Evolutionary conservation across 2,797 vertebrate species (phyloP).

Genomic region (Euphonia xanthogaster): DNA sequence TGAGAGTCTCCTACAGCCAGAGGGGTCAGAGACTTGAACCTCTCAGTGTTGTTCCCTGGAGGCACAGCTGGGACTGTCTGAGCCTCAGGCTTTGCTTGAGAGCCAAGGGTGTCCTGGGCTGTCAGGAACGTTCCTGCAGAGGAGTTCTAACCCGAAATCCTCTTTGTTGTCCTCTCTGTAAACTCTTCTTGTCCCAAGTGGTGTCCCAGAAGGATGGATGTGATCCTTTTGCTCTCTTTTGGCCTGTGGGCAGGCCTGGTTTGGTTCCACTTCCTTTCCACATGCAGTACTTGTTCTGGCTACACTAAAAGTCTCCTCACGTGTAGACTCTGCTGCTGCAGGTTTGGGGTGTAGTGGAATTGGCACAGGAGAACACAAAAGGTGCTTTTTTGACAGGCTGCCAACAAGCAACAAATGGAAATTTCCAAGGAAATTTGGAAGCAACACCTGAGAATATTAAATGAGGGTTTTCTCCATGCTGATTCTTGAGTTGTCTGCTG

Average conservation of each 20-base stretch:
- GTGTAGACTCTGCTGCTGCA: not conserved
- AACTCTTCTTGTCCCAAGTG: not conserved
- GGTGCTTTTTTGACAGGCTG: not conserved
- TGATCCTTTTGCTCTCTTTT: not conserved
- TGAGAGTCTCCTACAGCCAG: rapidly evolving
- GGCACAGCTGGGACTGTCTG: not conserved
- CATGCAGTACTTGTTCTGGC: not conserved
- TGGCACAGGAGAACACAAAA: not conserved
- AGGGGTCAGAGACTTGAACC: not conserved
- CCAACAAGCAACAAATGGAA: not conserved
- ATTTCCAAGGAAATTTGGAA: not conserved
- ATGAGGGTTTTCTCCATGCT: not conserved
- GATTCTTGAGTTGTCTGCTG: not conserved
- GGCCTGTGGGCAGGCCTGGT: not conserved
- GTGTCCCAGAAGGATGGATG: not conserved
- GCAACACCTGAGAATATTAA: not conserved
- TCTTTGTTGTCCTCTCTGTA: not conserved
- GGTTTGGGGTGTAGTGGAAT: not conserved
- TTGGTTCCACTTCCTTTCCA: not conserved
- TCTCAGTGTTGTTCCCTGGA: not conserved
- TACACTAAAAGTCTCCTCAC: not conserved
- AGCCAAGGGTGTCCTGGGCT: not conserved
- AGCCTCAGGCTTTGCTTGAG: not conserved
- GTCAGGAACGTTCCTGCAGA: not conserved
- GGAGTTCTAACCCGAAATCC: not conserved